Evolutionary conservation across 2,888 invertebrate species (phyloP), one percentile per base, ranked within the genome.

Genomic region (Stratiomys singularior): DNA sequence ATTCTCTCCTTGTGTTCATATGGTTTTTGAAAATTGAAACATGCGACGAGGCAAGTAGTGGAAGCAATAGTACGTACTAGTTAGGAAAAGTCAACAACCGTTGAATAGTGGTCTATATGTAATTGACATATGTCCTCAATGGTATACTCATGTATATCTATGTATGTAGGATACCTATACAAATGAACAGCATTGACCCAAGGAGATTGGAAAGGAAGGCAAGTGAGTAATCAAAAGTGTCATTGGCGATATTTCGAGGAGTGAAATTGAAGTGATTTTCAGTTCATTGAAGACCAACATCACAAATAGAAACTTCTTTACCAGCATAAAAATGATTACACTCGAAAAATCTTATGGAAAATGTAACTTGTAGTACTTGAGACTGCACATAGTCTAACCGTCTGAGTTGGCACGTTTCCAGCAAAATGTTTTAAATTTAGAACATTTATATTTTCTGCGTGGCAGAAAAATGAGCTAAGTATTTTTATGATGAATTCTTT

Each of bases 351-450:
- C 58, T 9, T 9, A 60, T 60, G 58, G 58, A 60, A 60, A 56
- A 60, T 23, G 7, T 37, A 18, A 4, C 58, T 23, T 37, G 9
- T 37, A 37, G 37, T 37, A 60, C 58, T 60, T 25, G 58, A 60
- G 58, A 60, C 58, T 60, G 18, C 58, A 60, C 58, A 5, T n/a
- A n/a, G 58, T 60, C 58, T 60, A 60, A 60, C 0, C 18, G 60
- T 1, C 30, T 28, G n/a, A 21, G 3, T 18, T 64, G 64, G 64
- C 64, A 15, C n/a, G n/a, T n/a, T 21, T 64, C 64, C 64, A 64
- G 30, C 15, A 64, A 64, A 23, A 21, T n/a, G 30, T 64, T 64
- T 64, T 64, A 64, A 64, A 64, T 28, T 64, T 64, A 64, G 64
- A 64, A 28, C 21, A n/a, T 30, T 64, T 60, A 21, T 52, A 60